Evolutionary conservation across 2,797 vertebrate species (phyloP), one percentile per base, ranked within the genome.

Genomic region (Tokudaia tokunoshimensis): DNA sequence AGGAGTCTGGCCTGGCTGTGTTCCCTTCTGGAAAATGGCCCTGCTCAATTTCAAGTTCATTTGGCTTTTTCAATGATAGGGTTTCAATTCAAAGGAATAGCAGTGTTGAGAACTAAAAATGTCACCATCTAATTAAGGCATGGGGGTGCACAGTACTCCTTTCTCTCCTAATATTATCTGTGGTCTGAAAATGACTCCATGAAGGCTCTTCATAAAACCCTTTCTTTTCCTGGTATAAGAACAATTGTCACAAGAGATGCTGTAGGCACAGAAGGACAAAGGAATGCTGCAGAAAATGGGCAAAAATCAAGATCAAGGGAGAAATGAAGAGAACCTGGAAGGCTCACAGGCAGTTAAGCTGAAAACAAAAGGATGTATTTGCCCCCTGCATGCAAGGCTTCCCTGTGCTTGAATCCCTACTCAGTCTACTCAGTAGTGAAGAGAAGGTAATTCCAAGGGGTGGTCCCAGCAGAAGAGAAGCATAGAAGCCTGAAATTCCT

Each of bases 71-170:
- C 94, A 94, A 90, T 88, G 67, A 96, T 92, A 94, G 95, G 96
- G 86, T 97, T 96, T 96, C 96, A 78, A 52, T 91, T 84, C 80
- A 52, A 96, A 89, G 22, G 26, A 74, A 89, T 55, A 91, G 82
- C 74, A 89, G 91, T 86, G 85, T 83, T 41, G 34, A 92, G 94
- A 96, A 95, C 95, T 94, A 95, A 89, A 97, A 97, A 93, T 88
- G 59, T 80, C 93, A 96, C 95, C 76, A 78, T 96, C 92, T 98
- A 96, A 97, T 97, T 96, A 96, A 59, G 44, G 84, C 57, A n/a
- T 20, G 72, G 15, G 65, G 4, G 50, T 4, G 37, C 26, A 70
- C 76, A 63, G 72, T 12, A 22, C 3, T 82, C 92, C 70, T 94
- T 92, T 96, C 83, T 97, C 72, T 74, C 74, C 92, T 82, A 78